Conservation (phyloP, 2,113 vertebrate species). For the Menidia beryllina region DNA sequence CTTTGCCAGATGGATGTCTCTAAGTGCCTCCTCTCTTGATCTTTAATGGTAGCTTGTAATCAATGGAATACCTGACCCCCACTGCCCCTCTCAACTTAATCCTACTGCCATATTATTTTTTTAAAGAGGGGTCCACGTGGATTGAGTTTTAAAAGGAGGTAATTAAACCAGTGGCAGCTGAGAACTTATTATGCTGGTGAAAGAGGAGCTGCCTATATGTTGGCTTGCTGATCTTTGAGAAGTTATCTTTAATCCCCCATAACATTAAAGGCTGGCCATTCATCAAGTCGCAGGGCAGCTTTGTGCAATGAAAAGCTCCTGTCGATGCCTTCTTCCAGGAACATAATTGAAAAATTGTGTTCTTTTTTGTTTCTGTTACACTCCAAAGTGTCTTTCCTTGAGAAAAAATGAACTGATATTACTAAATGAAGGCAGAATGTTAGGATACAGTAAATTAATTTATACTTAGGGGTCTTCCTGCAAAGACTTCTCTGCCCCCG, state of each 20-base stretch:
- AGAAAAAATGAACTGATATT: constrained; percentile 73
- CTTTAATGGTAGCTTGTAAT: constrained; percentile 81
- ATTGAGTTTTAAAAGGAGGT: constrained; percentile 84
- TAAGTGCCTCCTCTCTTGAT: constrained; percentile 76
- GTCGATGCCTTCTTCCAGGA: constrained; percentile 70
- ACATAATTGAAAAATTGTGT: constrained; percentile 78
- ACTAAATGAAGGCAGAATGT: constrained; percentile 76
- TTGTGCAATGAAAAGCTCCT: constrained; percentile 77
- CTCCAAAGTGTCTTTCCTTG: constrained; percentile 60
- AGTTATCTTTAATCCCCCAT: constrained; percentile 85
- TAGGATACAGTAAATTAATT: constrained; percentile 60
- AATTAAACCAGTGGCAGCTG: constrained; percentile 85
- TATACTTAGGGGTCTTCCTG: constrained; percentile 35
- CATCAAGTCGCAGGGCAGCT: constrained; percentile 82
- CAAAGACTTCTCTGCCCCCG: constrained; percentile 27
- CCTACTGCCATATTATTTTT: constrained; percentile 70
- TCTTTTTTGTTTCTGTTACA: constrained; percentile 26
- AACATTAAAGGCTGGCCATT: constrained; percentile 83
- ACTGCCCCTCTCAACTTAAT: constrained; percentile 68
- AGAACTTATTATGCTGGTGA: constrained; percentile 83
- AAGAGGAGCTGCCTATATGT: constrained; percentile 82
- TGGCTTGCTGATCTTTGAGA: constrained; percentile 78
- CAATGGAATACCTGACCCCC: constrained; percentile 79
- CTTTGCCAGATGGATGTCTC: constrained; percentile 78
- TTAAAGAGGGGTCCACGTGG: constrained; percentile 72